A percentile compares a stretch with the other conserved stretches of the same genome.
These are phyloP conservation scores for Microctonus hyperodae DNA, from an alignment of 2,888 invertebrate species.

Conservation along the genomic window DNA sequence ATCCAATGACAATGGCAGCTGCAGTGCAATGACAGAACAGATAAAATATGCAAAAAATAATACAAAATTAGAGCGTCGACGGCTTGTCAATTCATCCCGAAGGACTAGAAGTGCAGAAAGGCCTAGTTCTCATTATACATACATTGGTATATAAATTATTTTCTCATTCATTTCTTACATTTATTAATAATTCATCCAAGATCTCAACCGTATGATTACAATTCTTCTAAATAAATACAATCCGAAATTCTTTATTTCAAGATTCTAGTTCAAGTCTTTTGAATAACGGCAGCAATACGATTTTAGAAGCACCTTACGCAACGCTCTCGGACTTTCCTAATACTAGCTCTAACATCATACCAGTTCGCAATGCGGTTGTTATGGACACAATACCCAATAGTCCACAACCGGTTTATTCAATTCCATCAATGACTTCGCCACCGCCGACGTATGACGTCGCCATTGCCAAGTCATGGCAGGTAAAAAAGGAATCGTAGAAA, in stretches of 20 bases:
- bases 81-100: slow-evolving; percentile 51
- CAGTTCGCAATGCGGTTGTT: slow-evolving; percentile 34
- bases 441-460: slow-evolving; percentile 61
- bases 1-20: slow-evolving; percentile 42
- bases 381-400: slow-evolving; percentile 39
- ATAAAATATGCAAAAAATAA: slow-evolving; percentile 41
- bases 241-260: slow-evolving; percentile 28
- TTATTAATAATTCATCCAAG: not conserved
- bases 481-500: too few species aligned
- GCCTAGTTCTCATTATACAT: slow-evolving; percentile 59
- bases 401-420: slow-evolving; percentile 50
- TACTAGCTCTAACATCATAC: slow-evolving; percentile 42
- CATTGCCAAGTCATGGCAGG: slow-evolving; percentile 59
- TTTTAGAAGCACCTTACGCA: slow-evolving; percentile 55
- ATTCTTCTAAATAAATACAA: too few species aligned
- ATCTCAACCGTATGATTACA: too few species aligned
- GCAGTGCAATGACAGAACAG: slow-evolving; percentile 52
- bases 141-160: slow-evolving; percentile 52
- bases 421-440: slow-evolving; percentile 61
- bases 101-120: slow-evolving; percentile 59
- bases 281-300: slow-evolving; percentile 48
- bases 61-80: slow-evolving; percentile 49
- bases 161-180: not conserved
- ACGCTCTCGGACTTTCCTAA: slow-evolving; percentile 53
- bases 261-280: slow-evolving; percentile 56